Evolutionary conservation across 2,797 vertebrate species (phyloP).

Genomic region (Eulemur albifrons): DNA sequence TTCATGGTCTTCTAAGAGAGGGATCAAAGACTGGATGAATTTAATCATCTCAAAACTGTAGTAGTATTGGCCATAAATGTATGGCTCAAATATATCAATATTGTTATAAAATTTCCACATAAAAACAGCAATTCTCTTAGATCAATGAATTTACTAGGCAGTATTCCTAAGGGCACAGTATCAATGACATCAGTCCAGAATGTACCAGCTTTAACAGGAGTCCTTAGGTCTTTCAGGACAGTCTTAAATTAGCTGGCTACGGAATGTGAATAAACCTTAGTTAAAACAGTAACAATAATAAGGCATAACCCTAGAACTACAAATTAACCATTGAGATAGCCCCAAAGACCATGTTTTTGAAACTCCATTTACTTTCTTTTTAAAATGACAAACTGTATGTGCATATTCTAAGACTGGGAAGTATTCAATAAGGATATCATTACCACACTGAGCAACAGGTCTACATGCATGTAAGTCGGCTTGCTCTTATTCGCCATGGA

Average conservation of each 20-base stretch:
- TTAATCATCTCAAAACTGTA: conserved; percentile 36
- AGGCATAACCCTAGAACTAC: not conserved
- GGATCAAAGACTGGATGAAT: not conserved
- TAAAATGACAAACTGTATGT: not conserved
- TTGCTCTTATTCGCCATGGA: not conserved
- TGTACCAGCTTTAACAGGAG: not conserved
- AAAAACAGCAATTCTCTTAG: not conserved
- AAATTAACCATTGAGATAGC: not conserved
- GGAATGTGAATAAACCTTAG: not conserved
- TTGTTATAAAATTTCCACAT: not conserved
- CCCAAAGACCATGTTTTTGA: not conserved
- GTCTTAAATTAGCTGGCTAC: not conserved
- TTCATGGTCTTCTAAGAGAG: not conserved
- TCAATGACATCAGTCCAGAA: not conserved
- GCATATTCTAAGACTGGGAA: not conserved
- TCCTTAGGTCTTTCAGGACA: not conserved
- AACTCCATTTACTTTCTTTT: not conserved
- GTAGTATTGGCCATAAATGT: not conserved
- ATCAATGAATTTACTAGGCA: conserved; percentile 13
- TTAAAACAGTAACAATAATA: not conserved
- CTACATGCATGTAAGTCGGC: not conserved
- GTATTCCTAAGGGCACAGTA: not conserved
- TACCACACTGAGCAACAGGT: not conserved
- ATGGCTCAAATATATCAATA: not conserved
- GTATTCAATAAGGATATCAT: not conserved